Base-by-base conservation (phyloP, 2,888 invertebrate species). In the Scaptomyza cyrtandrae region DNA sequence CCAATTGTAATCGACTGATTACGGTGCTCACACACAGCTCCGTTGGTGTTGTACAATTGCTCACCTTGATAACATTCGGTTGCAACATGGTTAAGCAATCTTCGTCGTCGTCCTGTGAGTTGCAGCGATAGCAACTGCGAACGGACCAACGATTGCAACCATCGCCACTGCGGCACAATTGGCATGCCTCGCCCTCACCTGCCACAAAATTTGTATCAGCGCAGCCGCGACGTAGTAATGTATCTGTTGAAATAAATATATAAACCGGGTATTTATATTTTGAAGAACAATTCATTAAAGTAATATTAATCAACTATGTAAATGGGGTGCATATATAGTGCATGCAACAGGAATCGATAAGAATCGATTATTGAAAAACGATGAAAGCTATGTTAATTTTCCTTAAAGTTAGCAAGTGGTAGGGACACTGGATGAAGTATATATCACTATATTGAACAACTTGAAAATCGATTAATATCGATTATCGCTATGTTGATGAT, bases 1-100 rank as follows among this genome's bases (percentile, higher is more conserved):
- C 66, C 10, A 84, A 31, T 43, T 88, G 73, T 9, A 88, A 48
- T 0, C 83, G 85, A 10, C 68, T 84, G 35, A 89, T 55, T 4
- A 90, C 60, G 0, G 90, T 91, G 61, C 83, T 88, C 0, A 90
- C 91, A 44, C 91, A 91, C 35, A 86, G 60, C 52, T 91, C 91
- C 6, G 75, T 67, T 1, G 81, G 41, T 0, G 61, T 33, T 4
- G 79, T 71, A 55, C 91, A 91, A 43, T 87, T 83, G 61, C 70
- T 79, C 3, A 52, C 31, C 3, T 69, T 48, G 67, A 89, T 85
- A 3, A 52, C 53, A 0, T 7, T 16, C 6, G 89, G 87, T 9
- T 64, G 14, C 10, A 49, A 52, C 50, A 86, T 88, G 16, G 53
- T 54, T 0, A 78, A 79, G 60, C 91, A 91, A 19, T 90, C 78